Evolutionary conservation across 2,888 invertebrate genomes (phyloP).

Genomic region (Phlogophora meticulosa): DNA sequence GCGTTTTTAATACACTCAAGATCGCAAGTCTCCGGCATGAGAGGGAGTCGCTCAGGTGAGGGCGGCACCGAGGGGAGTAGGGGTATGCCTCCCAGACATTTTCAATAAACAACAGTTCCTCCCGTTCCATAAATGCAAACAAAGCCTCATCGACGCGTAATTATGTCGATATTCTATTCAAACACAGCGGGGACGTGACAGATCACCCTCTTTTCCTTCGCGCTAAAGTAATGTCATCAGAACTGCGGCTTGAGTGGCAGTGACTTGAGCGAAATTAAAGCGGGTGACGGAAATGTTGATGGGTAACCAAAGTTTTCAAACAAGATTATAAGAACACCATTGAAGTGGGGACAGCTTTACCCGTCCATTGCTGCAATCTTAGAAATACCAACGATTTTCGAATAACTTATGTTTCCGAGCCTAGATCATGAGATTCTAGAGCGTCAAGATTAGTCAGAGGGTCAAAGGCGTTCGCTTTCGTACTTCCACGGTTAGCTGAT

Average conservation of each 20-base stretch:
- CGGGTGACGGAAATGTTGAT: slow-evolving; percentile 24
- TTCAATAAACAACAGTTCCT: slow-evolving; percentile 74
- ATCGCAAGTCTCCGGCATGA: slow-evolving; percentile 50
- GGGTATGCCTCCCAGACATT: slow-evolving; percentile 60
- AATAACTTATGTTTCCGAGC: background rate
- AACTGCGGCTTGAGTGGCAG: slow-evolving; percentile 29
- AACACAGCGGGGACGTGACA: slow-evolving; percentile 60
- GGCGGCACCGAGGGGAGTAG: slow-evolving; percentile 33
- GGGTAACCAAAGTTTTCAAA: slow-evolving; percentile 25
- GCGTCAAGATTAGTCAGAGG: slow-evolving; percentile 14
- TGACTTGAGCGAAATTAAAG: slow-evolving; percentile 25
- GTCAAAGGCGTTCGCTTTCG: slow-evolving; percentile 23
- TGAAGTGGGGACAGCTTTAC: background rate
- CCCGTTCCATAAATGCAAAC: slow-evolving; percentile 64
- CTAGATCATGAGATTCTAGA: background rate
- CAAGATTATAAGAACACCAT: slow-evolving; percentile 10
- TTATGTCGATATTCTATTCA: slow-evolving; percentile 73
- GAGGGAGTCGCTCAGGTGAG: slow-evolving; percentile 49
- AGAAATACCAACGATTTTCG: background rate
- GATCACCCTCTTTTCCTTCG: slow-evolving; percentile 57
- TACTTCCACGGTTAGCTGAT: slow-evolving; percentile 22
- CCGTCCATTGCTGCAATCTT: background rate
- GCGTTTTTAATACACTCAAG: slow-evolving; percentile 63
- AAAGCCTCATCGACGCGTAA: slow-evolving; percentile 69
- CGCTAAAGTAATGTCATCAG: slow-evolving; percentile 46